These are phyloP conservation scores for Dryobota labecula DNA, from an alignment of 2,888 invertebrate species.

Conservation along the genomic window DNA sequence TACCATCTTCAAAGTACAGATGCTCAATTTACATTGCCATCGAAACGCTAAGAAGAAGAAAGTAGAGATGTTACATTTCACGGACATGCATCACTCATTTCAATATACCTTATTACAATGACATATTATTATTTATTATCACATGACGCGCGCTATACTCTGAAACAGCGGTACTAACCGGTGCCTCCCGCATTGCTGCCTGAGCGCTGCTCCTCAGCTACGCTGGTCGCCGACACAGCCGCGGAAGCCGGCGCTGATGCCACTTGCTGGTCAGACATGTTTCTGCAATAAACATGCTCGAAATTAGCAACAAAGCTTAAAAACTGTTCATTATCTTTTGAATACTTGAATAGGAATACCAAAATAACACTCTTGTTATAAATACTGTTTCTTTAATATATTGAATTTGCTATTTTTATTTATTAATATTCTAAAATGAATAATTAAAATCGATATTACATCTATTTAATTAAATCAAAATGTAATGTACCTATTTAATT, in stretches of 20 bases:
- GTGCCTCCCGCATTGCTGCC: constrained; percentile 63
- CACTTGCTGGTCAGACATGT: constrained; percentile 82
- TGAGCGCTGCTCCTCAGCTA: constrained; percentile 80
- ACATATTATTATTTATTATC: no score
- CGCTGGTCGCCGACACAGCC: constrained; percentile 75
- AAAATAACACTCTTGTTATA: not conserved
- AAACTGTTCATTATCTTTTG: not conserved
- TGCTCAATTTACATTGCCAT: no score
- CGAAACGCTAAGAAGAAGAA: no score
- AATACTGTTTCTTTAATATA: not conserved
- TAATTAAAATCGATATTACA: not conserved
- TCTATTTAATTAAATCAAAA: not conserved
- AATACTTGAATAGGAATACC: not conserved
- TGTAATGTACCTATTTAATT: no score
- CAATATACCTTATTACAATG: no score
- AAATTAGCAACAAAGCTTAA: not conserved
- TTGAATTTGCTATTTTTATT: not conserved
- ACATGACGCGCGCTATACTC: not conserved
- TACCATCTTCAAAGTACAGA: no score
- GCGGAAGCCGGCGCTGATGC: constrained; percentile 74
- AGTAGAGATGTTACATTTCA: no score
- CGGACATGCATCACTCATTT: no score
- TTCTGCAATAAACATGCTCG: constrained; percentile 44
- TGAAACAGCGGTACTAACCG: not conserved
- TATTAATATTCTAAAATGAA: not conserved